A percentile compares a stretch with the other conserved stretches of the same genome.
Evolutionary conservation across 53 echinoderm and acorn worm genomes (phyloP).

Genomic region (Stichopus horrens): DNA sequence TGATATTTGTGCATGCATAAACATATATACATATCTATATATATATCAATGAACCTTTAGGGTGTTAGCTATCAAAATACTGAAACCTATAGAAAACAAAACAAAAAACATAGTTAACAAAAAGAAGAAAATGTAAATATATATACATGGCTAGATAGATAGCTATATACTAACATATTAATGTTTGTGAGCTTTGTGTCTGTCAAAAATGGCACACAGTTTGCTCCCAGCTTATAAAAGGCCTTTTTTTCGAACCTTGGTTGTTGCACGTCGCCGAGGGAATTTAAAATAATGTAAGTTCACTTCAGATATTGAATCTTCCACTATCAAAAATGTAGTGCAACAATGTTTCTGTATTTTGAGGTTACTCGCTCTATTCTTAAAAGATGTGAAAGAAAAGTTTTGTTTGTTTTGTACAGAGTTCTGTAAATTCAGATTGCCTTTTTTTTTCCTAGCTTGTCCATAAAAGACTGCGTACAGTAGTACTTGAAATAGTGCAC

Average conservation of each 20-base stretch:
- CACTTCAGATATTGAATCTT: neutral
- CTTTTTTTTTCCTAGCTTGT: no score
- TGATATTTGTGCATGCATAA: neutral
- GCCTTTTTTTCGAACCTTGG: no score
- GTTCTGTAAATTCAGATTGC: no score
- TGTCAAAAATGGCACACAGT: no score
- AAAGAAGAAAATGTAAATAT: conserved; percentile 17
- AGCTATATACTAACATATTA: neutral
- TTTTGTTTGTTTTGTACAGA: no score
- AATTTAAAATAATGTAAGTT: neutral
- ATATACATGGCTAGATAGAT: conserved; percentile 18
- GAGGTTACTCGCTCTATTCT: neutral
- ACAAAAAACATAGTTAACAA: neutral
- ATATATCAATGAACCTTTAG: conserved; percentile 8
- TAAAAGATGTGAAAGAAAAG: no score
- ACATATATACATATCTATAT: conserved; percentile 26
- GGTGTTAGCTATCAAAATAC: neutral
- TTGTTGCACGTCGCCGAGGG: no score
- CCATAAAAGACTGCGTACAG: no score
- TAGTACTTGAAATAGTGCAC: no score
- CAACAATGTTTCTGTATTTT: neutral
- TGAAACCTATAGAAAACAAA: neutral
- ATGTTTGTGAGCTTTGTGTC: neutral
- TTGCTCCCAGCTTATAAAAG: no score
- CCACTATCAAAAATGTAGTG: neutral